Percentiles rank a stretch among this genome's conserved stretches.
phyloP scores from a whole-genome alignment of 2,888 invertebrate species.

The Plebejus melissa region DNA sequence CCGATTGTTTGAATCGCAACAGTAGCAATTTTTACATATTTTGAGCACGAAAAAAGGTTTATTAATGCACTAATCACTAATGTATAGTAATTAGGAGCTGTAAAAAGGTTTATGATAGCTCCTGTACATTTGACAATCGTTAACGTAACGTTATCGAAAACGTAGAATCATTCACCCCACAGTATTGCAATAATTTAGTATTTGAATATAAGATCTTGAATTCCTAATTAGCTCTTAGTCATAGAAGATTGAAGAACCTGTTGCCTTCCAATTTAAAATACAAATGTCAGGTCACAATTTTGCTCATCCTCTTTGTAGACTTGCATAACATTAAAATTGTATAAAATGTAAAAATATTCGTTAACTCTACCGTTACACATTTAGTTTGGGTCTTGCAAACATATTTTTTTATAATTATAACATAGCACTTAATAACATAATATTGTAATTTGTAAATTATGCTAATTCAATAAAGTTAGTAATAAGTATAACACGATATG shows the following conservation, averaged over 20 bases:
- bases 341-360: not conserved
- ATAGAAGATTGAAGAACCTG: not conserved
- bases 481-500: not conserved
- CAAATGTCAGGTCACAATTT: not conserved
- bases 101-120: not conserved
- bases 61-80: not conserved
- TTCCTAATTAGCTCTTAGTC: not conserved
- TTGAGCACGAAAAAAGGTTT: not conserved
- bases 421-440: not conserved
- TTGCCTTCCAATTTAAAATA: not conserved
- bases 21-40: not conserved
- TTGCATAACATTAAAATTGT: not conserved
- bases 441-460: not conserved
- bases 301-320: not conserved
- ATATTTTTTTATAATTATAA: not conserved
- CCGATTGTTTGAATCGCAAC: not conserved
- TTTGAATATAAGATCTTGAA: not conserved
- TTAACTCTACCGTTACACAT: not conserved
- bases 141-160: not conserved
- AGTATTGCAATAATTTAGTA: not conserved
- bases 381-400: not conserved
- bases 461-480: not conserved
- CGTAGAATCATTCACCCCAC: not conserved
- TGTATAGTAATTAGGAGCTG: not conserved
- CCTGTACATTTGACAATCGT: not conserved